Conservation (phyloP, 2,888 invertebrate species). For the Diaprepes abbreviatus region DNA sequence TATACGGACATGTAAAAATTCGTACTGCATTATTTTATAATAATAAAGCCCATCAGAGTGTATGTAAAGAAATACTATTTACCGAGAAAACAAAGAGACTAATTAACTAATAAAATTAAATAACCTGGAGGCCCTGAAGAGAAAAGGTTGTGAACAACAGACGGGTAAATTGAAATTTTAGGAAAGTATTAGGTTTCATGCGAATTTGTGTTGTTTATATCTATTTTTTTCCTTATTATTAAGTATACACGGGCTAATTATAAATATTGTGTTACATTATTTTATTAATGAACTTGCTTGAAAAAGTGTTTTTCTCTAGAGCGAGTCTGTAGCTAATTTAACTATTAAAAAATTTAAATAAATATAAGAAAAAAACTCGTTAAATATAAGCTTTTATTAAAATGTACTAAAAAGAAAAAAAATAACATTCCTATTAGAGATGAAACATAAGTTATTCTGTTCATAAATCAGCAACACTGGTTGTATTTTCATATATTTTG, state of each 20-base stretch:
- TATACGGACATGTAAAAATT: background rate
- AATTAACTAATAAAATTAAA: constrained; percentile 25
- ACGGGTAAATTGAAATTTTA: background rate
- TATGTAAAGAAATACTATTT: background rate
- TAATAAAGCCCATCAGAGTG: constrained; percentile 12
- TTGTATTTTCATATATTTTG: no score
- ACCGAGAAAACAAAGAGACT: constrained; percentile 9
- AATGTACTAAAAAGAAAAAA: no score
- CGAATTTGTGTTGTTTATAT: background rate
- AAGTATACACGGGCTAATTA: background rate
- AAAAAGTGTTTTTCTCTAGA: no score
- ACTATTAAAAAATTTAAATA: no score
- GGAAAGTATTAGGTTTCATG: constrained; percentile 3
- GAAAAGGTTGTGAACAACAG: background rate
- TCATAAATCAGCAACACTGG: no score
- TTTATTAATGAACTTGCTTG: no score
- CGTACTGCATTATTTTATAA: background rate
- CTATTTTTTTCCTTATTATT: no score
- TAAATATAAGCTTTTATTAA: no score
- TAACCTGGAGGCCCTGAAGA: constrained; percentile 2
- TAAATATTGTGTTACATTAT: background rate
- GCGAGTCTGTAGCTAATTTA: no score
- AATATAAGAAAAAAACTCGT: no score
- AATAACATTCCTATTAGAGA: no score
- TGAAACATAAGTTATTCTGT: no score